A percentile compares a stretch with the other conserved stretches of the same genome.
Conservation (phyloP, 2,113 vertebrate genomes). For the Chaenocephalus aceratus region DNA sequence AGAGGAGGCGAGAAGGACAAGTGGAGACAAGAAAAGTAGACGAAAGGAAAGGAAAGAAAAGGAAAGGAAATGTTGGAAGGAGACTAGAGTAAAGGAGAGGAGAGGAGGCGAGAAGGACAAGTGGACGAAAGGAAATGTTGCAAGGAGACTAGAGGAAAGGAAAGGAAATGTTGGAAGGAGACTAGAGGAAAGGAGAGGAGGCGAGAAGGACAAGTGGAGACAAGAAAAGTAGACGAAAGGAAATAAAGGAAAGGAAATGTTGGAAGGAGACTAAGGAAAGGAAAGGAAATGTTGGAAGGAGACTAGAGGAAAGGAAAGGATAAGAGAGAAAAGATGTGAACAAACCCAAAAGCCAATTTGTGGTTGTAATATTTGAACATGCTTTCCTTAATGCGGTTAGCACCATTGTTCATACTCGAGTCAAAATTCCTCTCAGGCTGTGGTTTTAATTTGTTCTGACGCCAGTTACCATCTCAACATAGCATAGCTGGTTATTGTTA, state of each 20-base stretch:
- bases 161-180: background rate
- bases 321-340: background rate
- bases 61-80: background rate
- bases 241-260: background rate
- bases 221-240: background rate
- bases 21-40: background rate
- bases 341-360: background rate
- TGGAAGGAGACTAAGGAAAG: background rate
- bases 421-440: slow-evolving; percentile 43
- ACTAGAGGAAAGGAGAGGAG: background rate
- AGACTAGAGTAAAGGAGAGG: background rate
- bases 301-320: background rate
- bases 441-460: slow-evolving; percentile 34
- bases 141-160: background rate
- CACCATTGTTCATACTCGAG: background rate
- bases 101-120: too few relatives aligned
- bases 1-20: background rate
- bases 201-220: too few relatives aligned
- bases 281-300: background rate
- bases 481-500: slow-evolving; percentile 55
- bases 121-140: background rate
- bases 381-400: background rate
- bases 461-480: slow-evolving; percentile 62
- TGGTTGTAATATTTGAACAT: slow-evolving; percentile 1
- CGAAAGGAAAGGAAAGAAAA: background rate